Base-by-base conservation (phyloP, 1,140 invertebrate genomes). In the Bombus ignitus region DNA sequence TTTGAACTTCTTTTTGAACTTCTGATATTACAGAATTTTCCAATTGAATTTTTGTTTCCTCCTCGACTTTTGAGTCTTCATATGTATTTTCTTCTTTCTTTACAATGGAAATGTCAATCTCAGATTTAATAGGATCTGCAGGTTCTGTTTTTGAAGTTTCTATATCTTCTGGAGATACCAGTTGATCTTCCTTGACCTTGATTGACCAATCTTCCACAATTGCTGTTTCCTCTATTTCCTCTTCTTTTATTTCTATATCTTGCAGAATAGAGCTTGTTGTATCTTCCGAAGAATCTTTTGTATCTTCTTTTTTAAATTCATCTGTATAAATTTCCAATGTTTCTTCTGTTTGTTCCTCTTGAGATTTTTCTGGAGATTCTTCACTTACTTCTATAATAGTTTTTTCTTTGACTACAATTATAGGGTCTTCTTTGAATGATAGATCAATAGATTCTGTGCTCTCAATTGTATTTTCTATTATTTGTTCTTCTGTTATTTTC, bases 401-500 rank as follows among this genome's bases (percentile, higher is more conserved):
- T 39, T 87, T 83, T 39, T 90, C 83, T 74, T 87, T 91, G 35
- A 81, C 47, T 42, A 87, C 25, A 42, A 79, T 81, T 47, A 87
- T 39, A 3, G 59, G 62, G 53, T 80, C 90, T 28, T 87, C 91
- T 53, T 92, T 92, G 25, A 88, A 91, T 0, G 90, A 92, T 82
- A 53, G 47, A 22, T 89, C 91, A 35, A 83, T 83, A 10, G 86
- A 89, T 57, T 92, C 91, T 53, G 87, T 85, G 53, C 82, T 87
- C 42, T 92, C 90, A 28, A 88, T 57, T 22, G 85, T 78, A 76
- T 89, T 90, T n/a, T 92, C 88, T 37, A 86, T 83, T 0, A 88
- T 68, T 10, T 86, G 89, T 32, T 88, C 82, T 53, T 91, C 91
- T 10, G 81, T 79, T 59, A 75, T 62, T 39, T 90, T 84, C 74